Conservation (phyloP, 2,113 vertebrate species). For the Gnathonemus echidnorhynchus region DNA sequence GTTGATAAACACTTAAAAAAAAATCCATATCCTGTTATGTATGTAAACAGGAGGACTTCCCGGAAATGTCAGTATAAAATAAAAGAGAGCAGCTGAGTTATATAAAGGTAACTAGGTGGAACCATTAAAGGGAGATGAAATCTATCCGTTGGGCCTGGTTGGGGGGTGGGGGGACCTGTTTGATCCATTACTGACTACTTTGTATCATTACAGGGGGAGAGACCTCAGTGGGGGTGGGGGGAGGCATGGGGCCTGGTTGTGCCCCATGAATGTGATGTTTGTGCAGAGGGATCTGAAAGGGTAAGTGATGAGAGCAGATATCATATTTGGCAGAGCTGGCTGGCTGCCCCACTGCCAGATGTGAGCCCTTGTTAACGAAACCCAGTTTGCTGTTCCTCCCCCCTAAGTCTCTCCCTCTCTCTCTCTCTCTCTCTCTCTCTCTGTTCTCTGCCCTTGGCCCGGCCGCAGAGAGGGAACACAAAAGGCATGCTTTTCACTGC, state of each 20-base stretch:
- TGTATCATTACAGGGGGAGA: slow-evolving; percentile 4
- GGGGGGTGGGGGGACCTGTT: not conserved
- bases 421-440: slow-evolving; percentile 4
- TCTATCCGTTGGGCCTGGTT: not conserved
- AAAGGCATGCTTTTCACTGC: not conserved
- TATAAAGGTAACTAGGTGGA: not conserved
- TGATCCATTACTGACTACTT: not conserved
- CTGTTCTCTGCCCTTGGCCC: slow-evolving; percentile 6
- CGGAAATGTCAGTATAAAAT: not conserved
- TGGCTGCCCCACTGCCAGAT: slow-evolving; percentile 36
- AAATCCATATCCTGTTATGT: not conserved
- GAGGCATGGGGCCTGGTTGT: not conserved
- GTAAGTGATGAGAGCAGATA: slow-evolving; percentile 37
- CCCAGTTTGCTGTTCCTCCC: slow-evolving; percentile 17
- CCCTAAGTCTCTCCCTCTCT: no score
- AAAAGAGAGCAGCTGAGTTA: not conserved
- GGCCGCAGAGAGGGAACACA: slow-evolving; percentile 25
- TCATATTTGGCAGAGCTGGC: slow-evolving; percentile 27
- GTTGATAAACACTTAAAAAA: not conserved
- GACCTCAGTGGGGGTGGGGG: not conserved
- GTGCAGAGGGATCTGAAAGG: slow-evolving; percentile 29
- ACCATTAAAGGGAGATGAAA: not conserved
- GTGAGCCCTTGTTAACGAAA: accelerated
- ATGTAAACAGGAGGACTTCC: not conserved
- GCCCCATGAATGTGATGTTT: not conserved